A percentile compares a stretch with the other conserved stretches of the same genome.
phyloP scores from a whole-genome alignment of 1,140 invertebrate species.

The Orchestia grillus region DNA sequence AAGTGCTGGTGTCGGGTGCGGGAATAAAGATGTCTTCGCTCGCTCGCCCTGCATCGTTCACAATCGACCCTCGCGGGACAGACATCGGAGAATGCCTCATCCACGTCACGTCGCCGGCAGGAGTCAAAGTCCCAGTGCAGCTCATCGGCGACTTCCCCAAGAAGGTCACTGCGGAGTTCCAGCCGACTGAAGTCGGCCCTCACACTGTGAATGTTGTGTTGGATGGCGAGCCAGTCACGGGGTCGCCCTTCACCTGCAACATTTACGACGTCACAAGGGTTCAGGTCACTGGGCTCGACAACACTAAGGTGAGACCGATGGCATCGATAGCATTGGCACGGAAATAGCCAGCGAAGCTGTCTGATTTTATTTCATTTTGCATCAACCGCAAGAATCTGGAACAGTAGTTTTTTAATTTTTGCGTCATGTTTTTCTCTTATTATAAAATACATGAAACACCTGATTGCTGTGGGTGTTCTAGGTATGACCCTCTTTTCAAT shows the following conservation, averaged over 20 bases:
- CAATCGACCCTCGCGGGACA: slow-evolving; percentile 76
- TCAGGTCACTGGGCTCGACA: slow-evolving; percentile 81
- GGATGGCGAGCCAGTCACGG: slow-evolving; percentile 85
- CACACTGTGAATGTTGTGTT: slow-evolving; percentile 86
- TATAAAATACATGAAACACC: neutral
- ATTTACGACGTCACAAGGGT: slow-evolving; percentile 92
- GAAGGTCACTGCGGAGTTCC: slow-evolving; percentile 82
- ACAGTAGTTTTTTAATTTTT: neutral
- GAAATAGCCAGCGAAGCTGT: too few relatives aligned
- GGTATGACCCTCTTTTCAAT: neutral
- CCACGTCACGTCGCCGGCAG: slow-evolving; percentile 82
- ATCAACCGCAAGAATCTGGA: too few relatives aligned
- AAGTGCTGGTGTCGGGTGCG: slow-evolving; percentile 76
- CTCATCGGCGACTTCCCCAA: slow-evolving; percentile 76
- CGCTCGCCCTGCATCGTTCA: slow-evolving; percentile 75
- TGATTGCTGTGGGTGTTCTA: neutral
- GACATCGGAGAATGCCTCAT: slow-evolving; percentile 76
- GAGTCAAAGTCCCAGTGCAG: slow-evolving; percentile 80
- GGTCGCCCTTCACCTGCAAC: slow-evolving; percentile 93
- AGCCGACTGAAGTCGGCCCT: slow-evolving; percentile 85
- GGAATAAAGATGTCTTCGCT: slow-evolving; percentile 78
- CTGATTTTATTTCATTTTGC: neutral
- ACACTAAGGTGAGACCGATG: slow-evolving; percentile 72
- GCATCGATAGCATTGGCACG: neutral
- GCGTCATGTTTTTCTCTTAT: neutral